Base-by-base conservation (phyloP, 2,888 invertebrate species). In the Allacma fusca region DNA sequence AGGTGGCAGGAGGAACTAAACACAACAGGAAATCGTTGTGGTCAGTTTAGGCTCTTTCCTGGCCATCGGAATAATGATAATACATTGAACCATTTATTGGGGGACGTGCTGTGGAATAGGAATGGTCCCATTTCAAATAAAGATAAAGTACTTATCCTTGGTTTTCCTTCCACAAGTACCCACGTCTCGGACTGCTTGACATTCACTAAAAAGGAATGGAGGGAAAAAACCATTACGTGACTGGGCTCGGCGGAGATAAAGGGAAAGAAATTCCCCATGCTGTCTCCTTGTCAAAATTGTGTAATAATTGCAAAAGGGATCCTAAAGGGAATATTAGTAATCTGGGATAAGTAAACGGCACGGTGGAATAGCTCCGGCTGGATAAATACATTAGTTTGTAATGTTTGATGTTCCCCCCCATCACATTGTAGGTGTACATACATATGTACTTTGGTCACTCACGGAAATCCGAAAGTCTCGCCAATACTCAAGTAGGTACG, bases 131-230 rank as follows among this genome's bases (percentile, higher is more conserved):
- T 50, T 50, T 50, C 19, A n/a, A 19, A 16, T n/a, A 5, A 50
- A 50, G 50, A 50, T 50, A 50, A 50, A 50, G n/a, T 50, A 50
- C 50, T 50, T 50, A 50, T 50, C 50, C 50, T 40, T 13, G 50
- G 50, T 50, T 50, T n/a, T 19, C 50, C 50, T 16, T 4, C 50
- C 19, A 1, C n/a, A 50, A 50, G 50, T 50, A 50, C 19, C n/a
- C n/a, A 50, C 50, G 50, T 50, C 50, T 19, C 50, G 4, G 5
- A 12, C n/a, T 50, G 50, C 50, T 50, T 50, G n/a, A 19, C 50
- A 50, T 34, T 34, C 34, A 34, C 5, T 34, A 34, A 34, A 34
- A 34, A 34, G 34, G 34, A 34, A 34, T 34, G 50, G 50, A 13
- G 50, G 19, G 50, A n/a, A 50, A 50, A n/a, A 5, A 50, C 19